Base-by-base conservation (phyloP, 2,113 vertebrate species). In the Ophthalmotilapia sp. region DNA sequence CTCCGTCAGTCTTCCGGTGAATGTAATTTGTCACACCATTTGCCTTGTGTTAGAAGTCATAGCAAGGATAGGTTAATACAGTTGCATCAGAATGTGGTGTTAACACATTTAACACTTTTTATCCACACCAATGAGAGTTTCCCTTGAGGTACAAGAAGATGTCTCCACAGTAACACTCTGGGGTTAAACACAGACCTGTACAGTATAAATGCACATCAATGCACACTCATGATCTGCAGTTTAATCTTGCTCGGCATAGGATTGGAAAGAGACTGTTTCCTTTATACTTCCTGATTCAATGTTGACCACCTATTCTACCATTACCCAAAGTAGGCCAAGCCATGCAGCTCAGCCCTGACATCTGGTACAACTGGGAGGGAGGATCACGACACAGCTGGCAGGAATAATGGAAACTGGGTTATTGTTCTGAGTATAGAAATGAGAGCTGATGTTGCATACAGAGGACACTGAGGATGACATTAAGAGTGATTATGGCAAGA, bases 391-490 rank as follows among this genome's bases (percentile, higher is more conserved):
- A 82, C 90, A 93, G 85, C 86, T 93, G 89, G 80, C 79, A 60
- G 83, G n/a, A 81, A 56, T 42, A 81, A 81, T 81, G 9, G 62
- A 88, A 94, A 89, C 82, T 85, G 86, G 91, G 80, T 94, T 95
- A 86, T 31, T 79, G 33, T 77, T 45, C 49, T 75, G 42, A 21
- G 58, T 70, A 75, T 83, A 12, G 58, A 84, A 86, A 82, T 92
- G 82, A 87, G 23, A 23, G 47, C 12, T 14, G 6, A 29, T 29
- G 68, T 83, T 19, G 10, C 60, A 73, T 55, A 60, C 23, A 65
- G 86, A 75, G 85, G 60, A 80, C 79, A 82, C 60, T 80, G 14
- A 29, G 79, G 86, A 65, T 65, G 38, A 85, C n/a, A 38, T 90
- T 86, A 85, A 80, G 77, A 54, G 84, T 49, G 79, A 54, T 49